phyloP scores from a whole-genome alignment of 2,888 invertebrate species.

The Bimastos eiseni region DNA sequence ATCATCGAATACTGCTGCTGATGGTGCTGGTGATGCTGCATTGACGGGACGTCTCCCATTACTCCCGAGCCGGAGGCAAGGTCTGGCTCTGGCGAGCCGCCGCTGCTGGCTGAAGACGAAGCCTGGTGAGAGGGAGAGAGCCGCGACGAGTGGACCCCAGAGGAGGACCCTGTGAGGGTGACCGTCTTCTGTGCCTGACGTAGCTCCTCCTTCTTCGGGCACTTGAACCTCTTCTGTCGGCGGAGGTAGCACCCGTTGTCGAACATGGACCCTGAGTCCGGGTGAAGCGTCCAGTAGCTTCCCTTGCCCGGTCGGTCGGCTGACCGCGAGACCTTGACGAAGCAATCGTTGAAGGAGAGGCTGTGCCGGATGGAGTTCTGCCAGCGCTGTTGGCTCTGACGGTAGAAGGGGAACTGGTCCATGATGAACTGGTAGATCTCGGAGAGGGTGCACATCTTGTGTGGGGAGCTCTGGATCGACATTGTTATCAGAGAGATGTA shows the following conservation, averaged over 20 bases:
- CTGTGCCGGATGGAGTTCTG: slow-evolving; percentile 98
- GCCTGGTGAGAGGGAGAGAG: slow-evolving; percentile 28
- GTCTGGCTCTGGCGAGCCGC: background rate
- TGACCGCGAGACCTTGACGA: slow-evolving; percentile 76
- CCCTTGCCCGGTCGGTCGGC: slow-evolving; percentile 66
- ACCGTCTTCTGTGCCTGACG: slow-evolving; percentile 37
- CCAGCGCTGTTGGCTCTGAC: slow-evolving; percentile 98
- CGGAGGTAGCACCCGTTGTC: slow-evolving; percentile 97
- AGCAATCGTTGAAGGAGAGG: slow-evolving; percentile 97
- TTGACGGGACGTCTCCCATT: background rate
- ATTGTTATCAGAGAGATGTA: slow-evolving; percentile 98
- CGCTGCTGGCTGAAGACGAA: background rate
- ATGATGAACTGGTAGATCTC: slow-evolving; percentile 99
- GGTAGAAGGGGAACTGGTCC: slow-evolving; percentile 96
- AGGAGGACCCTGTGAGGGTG: background rate
- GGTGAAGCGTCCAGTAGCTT: slow-evolving; percentile 92
- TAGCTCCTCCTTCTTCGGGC: slow-evolving; percentile 76
- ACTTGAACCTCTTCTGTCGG: slow-evolving; percentile 95
- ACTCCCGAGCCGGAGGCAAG: background rate
- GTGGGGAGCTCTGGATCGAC: slow-evolving; percentile 95
- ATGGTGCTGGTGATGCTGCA: slow-evolving; percentile 31
- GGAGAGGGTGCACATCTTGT: slow-evolving; percentile 93
- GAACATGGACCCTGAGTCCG: slow-evolving; percentile 98
- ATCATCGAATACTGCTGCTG: slow-evolving; percentile 21
- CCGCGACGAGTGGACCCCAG: background rate